Base-by-base conservation (phyloP, 2,113 vertebrate genomes). In the Garra rufa region DNA sequence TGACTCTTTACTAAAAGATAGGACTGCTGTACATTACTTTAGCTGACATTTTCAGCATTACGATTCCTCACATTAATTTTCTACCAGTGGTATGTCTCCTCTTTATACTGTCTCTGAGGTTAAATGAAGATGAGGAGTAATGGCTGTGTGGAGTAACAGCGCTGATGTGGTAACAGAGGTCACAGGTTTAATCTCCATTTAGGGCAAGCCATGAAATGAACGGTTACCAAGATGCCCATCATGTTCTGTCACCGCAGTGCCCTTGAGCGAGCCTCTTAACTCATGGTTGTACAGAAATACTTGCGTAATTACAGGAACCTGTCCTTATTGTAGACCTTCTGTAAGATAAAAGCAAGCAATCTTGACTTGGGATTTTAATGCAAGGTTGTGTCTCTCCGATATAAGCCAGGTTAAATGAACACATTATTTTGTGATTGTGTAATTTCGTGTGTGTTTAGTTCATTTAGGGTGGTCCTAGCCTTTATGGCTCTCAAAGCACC, bases 281-380 rank as follows among this genome's bases (percentile, higher is more conserved):
- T 46, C 77, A 80, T 48, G 43, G 57, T 80, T 80, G 77, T 80
- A 80, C 43, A 48, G 59, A 24, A 80, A 80, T 80, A 67, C 76
- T 63, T 30, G 11, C 19, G 73, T 75, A 57, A 70, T 70, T 82
- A 81, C 63, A 81, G 63, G 46, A 34, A 52, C 46, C 61, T 82
- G 63, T 38, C n/a, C 30, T 82, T 82, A 82, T 24, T 55, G 46
- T 38, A 55, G 75, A 50, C 28, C 30, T 77, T 77, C 65, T 41
- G 44, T n/a, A 82, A 70, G 79, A 81, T 81, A 70, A 70, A 82
- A 82, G 77, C 65, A 82, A 70, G 46, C 46, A 7, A 82, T 82
- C 65, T 52, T 55, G 24, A 48, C 59, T 34, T 80, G 26, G 26
- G 38, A 46, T 44, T 26, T 63, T 44, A 69, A 52, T 82, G 28